Base-by-base conservation (phyloP, 2,113 vertebrate genomes). In the Willisornis vidua region DNA sequence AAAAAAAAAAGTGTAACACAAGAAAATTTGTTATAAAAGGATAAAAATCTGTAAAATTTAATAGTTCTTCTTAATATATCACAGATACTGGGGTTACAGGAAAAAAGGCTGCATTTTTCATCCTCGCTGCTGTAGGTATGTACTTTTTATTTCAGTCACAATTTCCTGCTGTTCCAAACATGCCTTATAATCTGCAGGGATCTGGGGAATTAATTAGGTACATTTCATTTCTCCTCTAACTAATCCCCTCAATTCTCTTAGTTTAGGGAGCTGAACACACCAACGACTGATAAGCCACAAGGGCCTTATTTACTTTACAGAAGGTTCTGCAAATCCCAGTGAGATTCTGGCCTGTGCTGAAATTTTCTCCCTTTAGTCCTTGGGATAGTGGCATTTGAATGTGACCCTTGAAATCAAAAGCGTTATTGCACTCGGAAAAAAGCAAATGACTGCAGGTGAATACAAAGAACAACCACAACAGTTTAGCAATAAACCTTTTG, bases 141-240 rank as follows among this genome's bases (percentile, higher is more conserved):
- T 76, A 58, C 62, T 96, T 96, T 97, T 94, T 77, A 97, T 96
- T 97, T 97, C 72, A 83, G 94, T 97, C 85, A 97, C 76, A 81
- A 31, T 95, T 93, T 93, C 91, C 62, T 51, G 23, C 85, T 96
- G 86, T 95, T 97, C 68, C 72, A 85, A 97, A 96, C 85, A 87
- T 77, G 63, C 95, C 70, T 63, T 91, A 76, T 93, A 95, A 95
- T 97, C 86, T 94, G 37, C 71, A 96, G 81, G 90, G 87, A 96
- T 95, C 95, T 96, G 78, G 93, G 91, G 90, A 96, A 97, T 97
- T 97, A 97, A 97, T 98, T 97, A 97, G 80, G 83, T 91, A 85
- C 93, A 91, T 93, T 92, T 96, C 68, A 84, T 97, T 96, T 97
- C 85, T 95, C 89, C 63, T 96, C 82, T 96, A 82, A 80, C 84